Evolutionary conservation across 2,888 invertebrate species (phyloP).

Genomic region (Copidosoma aretas): DNA sequence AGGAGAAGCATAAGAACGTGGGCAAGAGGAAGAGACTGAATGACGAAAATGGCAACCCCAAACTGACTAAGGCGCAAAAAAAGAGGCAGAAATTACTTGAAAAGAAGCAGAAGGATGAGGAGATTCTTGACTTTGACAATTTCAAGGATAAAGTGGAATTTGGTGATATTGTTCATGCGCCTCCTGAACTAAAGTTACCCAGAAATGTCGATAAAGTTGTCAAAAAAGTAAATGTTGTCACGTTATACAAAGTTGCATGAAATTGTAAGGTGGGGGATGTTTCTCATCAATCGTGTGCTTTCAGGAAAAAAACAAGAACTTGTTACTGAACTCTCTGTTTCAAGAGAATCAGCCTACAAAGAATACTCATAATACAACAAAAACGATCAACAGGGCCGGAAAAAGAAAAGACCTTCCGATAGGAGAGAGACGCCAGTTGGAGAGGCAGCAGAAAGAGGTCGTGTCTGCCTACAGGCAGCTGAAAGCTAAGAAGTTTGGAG

Average conservation of each 20-base stretch:
- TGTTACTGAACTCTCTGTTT: slow-evolving; percentile 67
- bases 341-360: slow-evolving; percentile 12
- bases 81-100: slow-evolving; percentile 64
- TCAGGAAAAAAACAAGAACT: slow-evolving; percentile 71
- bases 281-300: neutral
- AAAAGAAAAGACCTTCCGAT: slow-evolving; percentile 70
- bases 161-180: slow-evolving; percentile 78
- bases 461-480: slow-evolving; percentile 69
- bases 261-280: neutral
- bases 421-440: slow-evolving; percentile 68
- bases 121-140: slow-evolving; percentile 60
- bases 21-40: slow-evolving; percentile 55
- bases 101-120: slow-evolving; percentile 64
- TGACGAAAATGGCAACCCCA: slow-evolving; percentile 42
- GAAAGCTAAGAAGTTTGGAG: slow-evolving; percentile 56
- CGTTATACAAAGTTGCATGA: too few relatives aligned
- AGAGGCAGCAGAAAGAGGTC: slow-evolving; percentile 67
- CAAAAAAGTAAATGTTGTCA: neutral
- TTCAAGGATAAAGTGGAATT: slow-evolving; percentile 72
- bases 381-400: slow-evolving; percentile 64
- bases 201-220: slow-evolving; percentile 60
- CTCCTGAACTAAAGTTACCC: slow-evolving; percentile 69
- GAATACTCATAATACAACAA: slow-evolving; percentile 24
- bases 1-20: slow-evolving; percentile 56
- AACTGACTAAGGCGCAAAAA: slow-evolving; percentile 66